Base-by-base conservation (phyloP, 2,888 invertebrate species). In the Drosophila subsilvestris region DNA sequence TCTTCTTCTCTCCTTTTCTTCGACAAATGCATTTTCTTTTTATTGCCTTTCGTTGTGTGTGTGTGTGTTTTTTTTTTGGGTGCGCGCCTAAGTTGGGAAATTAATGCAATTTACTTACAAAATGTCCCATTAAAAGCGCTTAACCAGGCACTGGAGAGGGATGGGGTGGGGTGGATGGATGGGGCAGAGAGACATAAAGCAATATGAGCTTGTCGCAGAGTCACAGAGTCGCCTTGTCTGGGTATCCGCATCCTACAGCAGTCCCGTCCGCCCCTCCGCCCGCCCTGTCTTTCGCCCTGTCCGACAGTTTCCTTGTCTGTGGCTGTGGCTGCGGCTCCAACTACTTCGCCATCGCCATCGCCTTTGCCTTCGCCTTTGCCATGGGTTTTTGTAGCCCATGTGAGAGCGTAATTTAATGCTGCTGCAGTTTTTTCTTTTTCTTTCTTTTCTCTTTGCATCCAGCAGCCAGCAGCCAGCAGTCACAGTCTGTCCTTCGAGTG, bases 91-190 rank as follows among this genome's bases (percentile, higher is more conserved):
- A 74, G 78, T 74, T 74, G 51, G 67, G 65, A 82, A 88, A 86
- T 88, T 80, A 85, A 83, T 88, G 86, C 84, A 83, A 85, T 85
- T 85, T 86, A 78, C 88, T 70, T 74, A 79, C 75, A 82, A 83
- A 83, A 87, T 85, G 87, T 74, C 75, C 85, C 79, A 83, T 87
- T 87, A 85, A 83, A 83, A 77, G 72, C 74, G 76, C 81, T 71
- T 78, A 79, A 69, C 74, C 79, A 75, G 63, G 53, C 50, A 50
- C 25, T 37, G 20, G 25, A 12, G 27, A 7, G 48, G 32, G 5
- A 20, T 20, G 22, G 25, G 6, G 9, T 2, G 9, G 37, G 17
- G 2, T 18, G 32, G 9, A 22, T 20, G 49, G 37, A 6, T 8
- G 9, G 20, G 18, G 18, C 45, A 4, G 51, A 37, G n/a, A 43